Evolutionary conservation across 1,140 invertebrate species (phyloP).

Genomic region (Caerostris darwini): DNA sequence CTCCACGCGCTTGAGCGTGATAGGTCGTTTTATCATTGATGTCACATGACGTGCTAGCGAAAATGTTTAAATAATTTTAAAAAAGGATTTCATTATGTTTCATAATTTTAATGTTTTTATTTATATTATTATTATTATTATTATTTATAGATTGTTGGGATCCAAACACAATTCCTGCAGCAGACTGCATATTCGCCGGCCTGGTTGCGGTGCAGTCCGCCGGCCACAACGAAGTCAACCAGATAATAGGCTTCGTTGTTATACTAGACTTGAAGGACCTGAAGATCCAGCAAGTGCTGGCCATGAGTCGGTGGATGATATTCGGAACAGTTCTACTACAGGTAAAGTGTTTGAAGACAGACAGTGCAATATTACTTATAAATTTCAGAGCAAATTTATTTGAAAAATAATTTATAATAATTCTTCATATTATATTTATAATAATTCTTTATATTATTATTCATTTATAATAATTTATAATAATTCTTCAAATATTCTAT

Average conservation of each 20-base stretch:
- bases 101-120: background rate
- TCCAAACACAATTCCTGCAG: background rate
- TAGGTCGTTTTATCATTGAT: too few species aligned
- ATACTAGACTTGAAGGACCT: conserved; percentile 57
- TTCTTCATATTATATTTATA: too few species aligned
- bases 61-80: background rate
- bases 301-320: conserved; percentile 56
- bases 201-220: background rate
- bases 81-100: background rate
- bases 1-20: too few species aligned
- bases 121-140: background rate
- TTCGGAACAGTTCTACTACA: conserved; percentile 53
- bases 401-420: too few species aligned
- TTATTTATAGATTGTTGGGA: conserved; percentile 47
- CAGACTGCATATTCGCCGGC: conserved; percentile 13
- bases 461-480: too few species aligned
- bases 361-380: too few species aligned
- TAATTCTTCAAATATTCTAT: too few species aligned
- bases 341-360: background rate
- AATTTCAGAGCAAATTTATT: too few species aligned
- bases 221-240: conserved; percentile 56
- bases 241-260: conserved; percentile 51
- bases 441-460: too few species aligned
- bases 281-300: conserved; percentile 43
- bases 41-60: background rate